Evolutionary conservation across 2,888 invertebrate genomes (phyloP).

Genomic region (Loripinus fragilis): DNA sequence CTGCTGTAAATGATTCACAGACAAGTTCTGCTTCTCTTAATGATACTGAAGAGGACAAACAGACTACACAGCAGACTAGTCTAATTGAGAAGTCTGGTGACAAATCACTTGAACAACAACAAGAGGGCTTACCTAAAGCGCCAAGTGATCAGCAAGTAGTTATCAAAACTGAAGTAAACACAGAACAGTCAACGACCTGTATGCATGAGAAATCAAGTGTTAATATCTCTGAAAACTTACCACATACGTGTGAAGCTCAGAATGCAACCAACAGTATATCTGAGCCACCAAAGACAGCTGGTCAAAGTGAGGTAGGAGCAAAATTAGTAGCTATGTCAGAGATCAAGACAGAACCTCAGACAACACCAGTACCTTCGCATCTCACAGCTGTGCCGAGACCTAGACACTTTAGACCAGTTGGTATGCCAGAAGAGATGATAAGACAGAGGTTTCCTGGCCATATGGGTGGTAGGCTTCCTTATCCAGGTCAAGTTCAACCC

Average conservation of each 20-base stretch:
- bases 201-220: neutral
- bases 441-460: conserved; percentile 29
- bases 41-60: neutral
- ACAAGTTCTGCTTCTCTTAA: neutral
- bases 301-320: neutral
- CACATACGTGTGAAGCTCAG: neutral
- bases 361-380: conserved; percentile 3
- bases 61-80: too few species aligned
- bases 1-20: neutral
- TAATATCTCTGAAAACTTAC: neutral
- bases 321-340: neutral
- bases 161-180: neutral
- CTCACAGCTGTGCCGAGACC: conserved; percentile 50
- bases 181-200: neutral
- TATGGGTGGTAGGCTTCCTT: conserved; percentile 21
- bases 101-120: too few species aligned
- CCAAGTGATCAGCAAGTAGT: too few species aligned
- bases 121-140: too few species aligned
- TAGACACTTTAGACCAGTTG: conserved; percentile 47
- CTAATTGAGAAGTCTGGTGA: too few species aligned
- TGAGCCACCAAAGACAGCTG: neutral
- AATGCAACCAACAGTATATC: neutral
- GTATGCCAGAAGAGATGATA: conserved; percentile 21
- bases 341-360: neutral
- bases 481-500: conserved; percentile 10